phyloP scores from a whole-genome alignment of 1,140 invertebrate genomes.

The Micrasema minimum region DNA sequence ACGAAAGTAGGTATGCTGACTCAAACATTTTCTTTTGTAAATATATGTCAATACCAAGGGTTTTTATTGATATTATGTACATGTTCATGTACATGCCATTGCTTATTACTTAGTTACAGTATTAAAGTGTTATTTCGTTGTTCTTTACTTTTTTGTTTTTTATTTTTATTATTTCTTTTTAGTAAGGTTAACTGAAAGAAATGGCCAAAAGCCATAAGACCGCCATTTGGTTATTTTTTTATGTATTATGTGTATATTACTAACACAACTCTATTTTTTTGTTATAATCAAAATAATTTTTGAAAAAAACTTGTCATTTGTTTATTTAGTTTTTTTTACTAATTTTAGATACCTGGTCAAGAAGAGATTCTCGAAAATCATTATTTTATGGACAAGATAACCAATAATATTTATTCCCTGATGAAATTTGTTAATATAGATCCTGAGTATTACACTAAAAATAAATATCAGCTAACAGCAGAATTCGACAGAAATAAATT shows the following conservation, averaged over 20 bases:
- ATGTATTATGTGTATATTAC: neutral
- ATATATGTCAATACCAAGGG: too few species aligned
- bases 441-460: constrained; percentile 73
- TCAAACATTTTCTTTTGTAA: too few species aligned
- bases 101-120: too few species aligned
- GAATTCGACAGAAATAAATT: constrained; percentile 88
- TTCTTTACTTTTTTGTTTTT: too few species aligned
- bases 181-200: too few species aligned
- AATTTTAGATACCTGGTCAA: neutral
- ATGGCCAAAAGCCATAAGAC: too few species aligned
- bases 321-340: neutral
- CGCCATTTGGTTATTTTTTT: too few species aligned
- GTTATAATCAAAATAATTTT: neutral
- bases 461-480: constrained; percentile 79
- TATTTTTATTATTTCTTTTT: too few species aligned
- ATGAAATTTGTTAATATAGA: constrained; percentile 63
- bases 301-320: neutral
- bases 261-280: neutral
- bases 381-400: neutral
- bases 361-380: neutral
- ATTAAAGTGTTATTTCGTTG: too few species aligned
- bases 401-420: neutral
- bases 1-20: too few species aligned
- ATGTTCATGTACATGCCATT: too few species aligned
- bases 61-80: too few species aligned